Percentiles rank a stretch among this genome's conserved stretches.
Conservation (phyloP, 2,888 invertebrate species). For the Nebria brevicollis region DNA sequence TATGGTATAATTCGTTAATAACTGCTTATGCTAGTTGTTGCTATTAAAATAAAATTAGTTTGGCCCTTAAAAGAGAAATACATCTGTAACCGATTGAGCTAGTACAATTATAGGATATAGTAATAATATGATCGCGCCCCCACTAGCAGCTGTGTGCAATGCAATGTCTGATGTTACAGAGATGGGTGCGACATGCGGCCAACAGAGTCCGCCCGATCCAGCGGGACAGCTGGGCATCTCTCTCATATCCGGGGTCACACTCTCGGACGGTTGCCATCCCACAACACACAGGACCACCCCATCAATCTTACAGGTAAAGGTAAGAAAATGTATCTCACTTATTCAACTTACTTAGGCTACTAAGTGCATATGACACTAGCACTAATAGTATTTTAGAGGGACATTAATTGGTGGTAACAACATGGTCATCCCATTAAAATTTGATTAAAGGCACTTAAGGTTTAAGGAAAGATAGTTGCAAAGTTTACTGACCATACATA, state of each 20-base stretch:
- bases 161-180: conserved; percentile 56
- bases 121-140: conserved; percentile 15
- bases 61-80: too few relatives aligned
- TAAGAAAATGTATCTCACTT: neutral
- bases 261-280: conserved; percentile 73
- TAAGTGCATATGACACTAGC: neutral
- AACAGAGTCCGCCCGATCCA: conserved; percentile 60
- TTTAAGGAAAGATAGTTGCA: too few relatives aligned
- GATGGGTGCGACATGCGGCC: conserved; percentile 64
- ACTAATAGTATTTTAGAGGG: neutral
- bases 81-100: neutral
- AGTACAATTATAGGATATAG: neutral
- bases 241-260: conserved; percentile 73
- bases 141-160: conserved; percentile 51
- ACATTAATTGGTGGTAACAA: neutral
- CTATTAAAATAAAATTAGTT: too few relatives aligned
- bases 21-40: too few relatives aligned
- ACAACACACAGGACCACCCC: conserved; percentile 66
- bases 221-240: conserved; percentile 65
- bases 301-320: conserved; percentile 43
- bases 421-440: neutral
- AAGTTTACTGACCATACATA: too few relatives aligned
- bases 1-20: too few relatives aligned
- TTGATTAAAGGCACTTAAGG: neutral
- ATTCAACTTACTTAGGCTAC: neutral